Base-by-base conservation (phyloP, 35 echinoderm and acorn worm genomes). In the Apostichopus parvimensis region DNA sequence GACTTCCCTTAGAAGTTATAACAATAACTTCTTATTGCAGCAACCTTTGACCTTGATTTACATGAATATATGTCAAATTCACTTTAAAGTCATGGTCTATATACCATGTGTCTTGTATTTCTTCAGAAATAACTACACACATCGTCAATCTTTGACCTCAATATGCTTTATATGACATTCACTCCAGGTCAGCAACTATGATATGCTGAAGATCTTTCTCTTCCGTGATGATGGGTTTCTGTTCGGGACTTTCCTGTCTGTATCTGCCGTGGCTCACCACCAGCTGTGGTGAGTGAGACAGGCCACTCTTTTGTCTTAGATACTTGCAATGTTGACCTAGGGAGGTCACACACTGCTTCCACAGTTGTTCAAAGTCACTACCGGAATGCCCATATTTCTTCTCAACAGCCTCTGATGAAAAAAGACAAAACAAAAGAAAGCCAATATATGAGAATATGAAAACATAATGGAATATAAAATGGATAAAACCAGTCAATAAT, bases 241-340 rank as follows among this genome's bases (percentile, higher is more conserved):
- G 65, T 17, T 90, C 88, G 4, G 68, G 34, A 23, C 70, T 90
- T 0, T 78, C 88, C 73, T 75, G 88, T 60, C 88, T 34, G 57
- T 57, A 90, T 10, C 88, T 55, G 12, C 70, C 73, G 8, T 20
- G 11, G 8, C 58, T 72, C 54, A 87, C 25, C 85, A 68, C 18
- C 18, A 87, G 20, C 60, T 87, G 85, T 26, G 72, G 73, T 52
- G 85, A 72, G 8, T 87, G 85, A 14, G 65, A 87, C 6, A 90
- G 65, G 9, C 88, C 73, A 78, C 73, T 78, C 73, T 78, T 90
- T 64, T 90, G 88, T 78, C 88, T 53, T 2, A 90, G 73, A 20
- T 90, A 90, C 53, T 90, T 90, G 73, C 88, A 90, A 71, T 90
- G 88, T 57, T 90, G 88, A 54, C 88, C 88, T 53, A 90, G 57